Evolutionary conservation across 2,113 vertebrate genomes (phyloP), one percentile per base, ranked within the genome.

Genomic region (Arothron firmamentum): DNA sequence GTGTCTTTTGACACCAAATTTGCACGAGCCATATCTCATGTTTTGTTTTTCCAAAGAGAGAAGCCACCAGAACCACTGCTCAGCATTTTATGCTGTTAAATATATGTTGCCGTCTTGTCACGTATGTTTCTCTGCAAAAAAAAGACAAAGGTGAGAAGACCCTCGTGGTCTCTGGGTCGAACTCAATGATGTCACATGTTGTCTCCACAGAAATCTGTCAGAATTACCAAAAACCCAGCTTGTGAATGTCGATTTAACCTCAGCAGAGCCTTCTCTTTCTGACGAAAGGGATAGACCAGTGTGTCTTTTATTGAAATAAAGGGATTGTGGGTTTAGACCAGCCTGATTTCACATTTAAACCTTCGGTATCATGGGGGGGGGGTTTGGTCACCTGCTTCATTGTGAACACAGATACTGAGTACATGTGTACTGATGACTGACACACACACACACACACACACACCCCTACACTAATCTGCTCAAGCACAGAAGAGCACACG

Each of bases 401-500:
- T 67, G 61, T 8, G 13, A 61, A 62, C 31, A 64, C 38, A 31
- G 25, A 51, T 34, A 19, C 31, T 42, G 16, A 45, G 43, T 45
- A 45, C 43, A 45, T 1, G 1, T 45, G 41, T 15, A 43, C 41
- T 43, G 41, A 43, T 13, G 51, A 23, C 53, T n/a, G n/a, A 75
- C 61, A 74, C 60, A 76, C 61, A 62, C 45, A 52, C 52, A 75
- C 60, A 78, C 53, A 69, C 47, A 75, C 59, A 74, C 60, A 77
- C 63, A 62, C 45, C 50, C 52, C 73, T 58, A 78, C 55, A 69
- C 47, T 55, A 9, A 77, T 70, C 70, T 74, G 76, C 82, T 84
- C 78, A 92, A 91, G 90, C 90, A 91, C 90, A 90, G 91, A 75
- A 78, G 60, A 83, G 75, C 83, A 88, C 78, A 82, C 62, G 74